phyloP scores from a whole-genome alignment of 2,113 vertebrate genomes.

The Macaca mulatta region DNA sequence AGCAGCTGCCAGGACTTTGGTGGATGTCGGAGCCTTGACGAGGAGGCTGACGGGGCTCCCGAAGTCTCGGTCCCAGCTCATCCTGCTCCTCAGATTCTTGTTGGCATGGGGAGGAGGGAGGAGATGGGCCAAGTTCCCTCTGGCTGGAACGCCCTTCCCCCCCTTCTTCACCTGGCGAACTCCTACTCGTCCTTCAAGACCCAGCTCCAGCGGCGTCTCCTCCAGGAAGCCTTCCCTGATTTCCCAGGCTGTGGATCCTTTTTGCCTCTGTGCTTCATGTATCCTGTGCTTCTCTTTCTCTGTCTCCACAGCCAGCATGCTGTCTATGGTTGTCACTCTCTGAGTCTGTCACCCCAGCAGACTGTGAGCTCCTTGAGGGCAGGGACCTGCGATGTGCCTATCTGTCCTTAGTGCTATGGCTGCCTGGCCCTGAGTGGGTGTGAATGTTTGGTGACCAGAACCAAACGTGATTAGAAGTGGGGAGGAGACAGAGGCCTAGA shows the following conservation, averaged over 20 bases:
- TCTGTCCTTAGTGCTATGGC: background rate
- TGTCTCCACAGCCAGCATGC: background rate
- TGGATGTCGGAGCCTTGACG: slow-evolving; percentile 49
- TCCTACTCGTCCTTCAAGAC: slow-evolving; percentile 78
- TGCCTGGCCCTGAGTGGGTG: background rate
- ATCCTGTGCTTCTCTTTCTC: background rate
- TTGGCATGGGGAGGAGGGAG: slow-evolving; percentile 81
- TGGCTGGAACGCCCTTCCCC: slow-evolving; percentile 81
- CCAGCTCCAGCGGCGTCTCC: slow-evolving; percentile 49
- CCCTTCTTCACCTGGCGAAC: slow-evolving; percentile 81
- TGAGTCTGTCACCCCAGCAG: background rate
- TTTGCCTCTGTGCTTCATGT: background rate
- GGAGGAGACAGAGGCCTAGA: background rate
- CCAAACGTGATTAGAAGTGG: background rate
- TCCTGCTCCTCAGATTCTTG: slow-evolving; percentile 66
- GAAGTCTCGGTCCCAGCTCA: slow-evolving; percentile 57
- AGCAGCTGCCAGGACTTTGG: slow-evolving; percentile 54
- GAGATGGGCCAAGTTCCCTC: slow-evolving; percentile 78
- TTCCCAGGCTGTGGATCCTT: background rate
- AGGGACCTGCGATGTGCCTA: background rate
- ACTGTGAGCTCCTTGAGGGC: slow-evolving; percentile 73
- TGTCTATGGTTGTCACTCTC: background rate
- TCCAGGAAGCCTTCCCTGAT: slow-evolving; percentile 61
- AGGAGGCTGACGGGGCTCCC: slow-evolving; percentile 32
- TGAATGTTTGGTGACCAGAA: background rate